Evolutionary conservation across 2,888 invertebrate species (phyloP).

Genomic region (Pyrocoelia pectoralis): DNA sequence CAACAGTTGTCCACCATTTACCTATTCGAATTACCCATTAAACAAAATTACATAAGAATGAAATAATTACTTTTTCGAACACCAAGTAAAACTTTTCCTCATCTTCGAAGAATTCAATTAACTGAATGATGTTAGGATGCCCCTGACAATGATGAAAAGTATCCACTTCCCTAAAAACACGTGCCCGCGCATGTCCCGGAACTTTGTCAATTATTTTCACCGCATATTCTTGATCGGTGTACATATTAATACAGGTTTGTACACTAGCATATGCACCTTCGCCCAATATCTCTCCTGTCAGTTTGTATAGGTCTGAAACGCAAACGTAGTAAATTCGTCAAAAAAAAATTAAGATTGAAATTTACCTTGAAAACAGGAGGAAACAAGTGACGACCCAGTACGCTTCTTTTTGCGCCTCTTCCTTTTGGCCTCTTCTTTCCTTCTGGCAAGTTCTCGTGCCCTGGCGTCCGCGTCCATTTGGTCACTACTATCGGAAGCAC

Average conservation of each 20-base stretch:
- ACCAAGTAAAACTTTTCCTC: slow-evolving; percentile 97
- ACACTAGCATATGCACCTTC: slow-evolving; percentile 97
- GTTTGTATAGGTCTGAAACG: slow-evolving; percentile 86
- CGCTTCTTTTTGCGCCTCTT: slow-evolving; percentile 91
- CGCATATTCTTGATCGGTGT: slow-evolving; percentile 93
- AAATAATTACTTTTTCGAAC: slow-evolving; percentile 83
- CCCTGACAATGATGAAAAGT: slow-evolving; percentile 98
- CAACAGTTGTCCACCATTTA: slow-evolving; percentile 93
- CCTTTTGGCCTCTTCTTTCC: slow-evolving; percentile 89
- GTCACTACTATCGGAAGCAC: slow-evolving; percentile 63
- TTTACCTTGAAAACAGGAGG: slow-evolving; percentile 88
- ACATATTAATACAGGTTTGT: slow-evolving; percentile 89
- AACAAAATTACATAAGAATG: neutral
- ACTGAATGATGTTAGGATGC: slow-evolving; percentile 96
- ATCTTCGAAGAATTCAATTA: slow-evolving; percentile 97
- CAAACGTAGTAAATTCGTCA: neutral
- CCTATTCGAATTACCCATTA: slow-evolving; percentile 55
- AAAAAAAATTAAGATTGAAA: neutral
- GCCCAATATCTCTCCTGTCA: slow-evolving; percentile 95
- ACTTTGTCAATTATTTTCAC: slow-evolving; percentile 98
- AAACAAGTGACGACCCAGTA: slow-evolving; percentile 86
- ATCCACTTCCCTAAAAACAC: slow-evolving; percentile 98
- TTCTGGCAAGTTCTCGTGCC: slow-evolving; percentile 73
- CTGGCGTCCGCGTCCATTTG: slow-evolving; percentile 67
- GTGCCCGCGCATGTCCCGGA: slow-evolving; percentile 90